Percentiles rank a stretch among this genome's conserved stretches.
phyloP scores from a whole-genome alignment of 2,888 invertebrate species.

The Andrena bucephala region DNA sequence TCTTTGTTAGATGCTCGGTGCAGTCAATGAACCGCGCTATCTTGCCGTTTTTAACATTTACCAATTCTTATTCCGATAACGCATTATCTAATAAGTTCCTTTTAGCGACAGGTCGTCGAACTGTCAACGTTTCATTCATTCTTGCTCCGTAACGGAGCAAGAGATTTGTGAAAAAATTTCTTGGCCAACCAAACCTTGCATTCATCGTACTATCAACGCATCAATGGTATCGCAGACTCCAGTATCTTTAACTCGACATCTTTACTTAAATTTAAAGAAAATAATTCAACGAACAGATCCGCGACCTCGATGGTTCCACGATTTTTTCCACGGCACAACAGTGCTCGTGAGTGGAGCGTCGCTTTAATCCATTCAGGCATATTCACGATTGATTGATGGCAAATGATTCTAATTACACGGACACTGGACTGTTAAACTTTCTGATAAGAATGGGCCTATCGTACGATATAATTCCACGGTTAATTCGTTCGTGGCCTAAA shows the following conservation, averaged over 20 bases:
- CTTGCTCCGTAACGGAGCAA: not conserved
- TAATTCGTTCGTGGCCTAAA: conserved; percentile 46
- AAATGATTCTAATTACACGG: not conserved
- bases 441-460: not conserved
- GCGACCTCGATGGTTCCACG: not conserved
- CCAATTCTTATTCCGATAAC: conserved; percentile 60
- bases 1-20: not conserved
- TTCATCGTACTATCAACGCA: no score
- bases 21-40: conserved; percentile 63
- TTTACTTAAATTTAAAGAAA: no score
- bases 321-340: not conserved
- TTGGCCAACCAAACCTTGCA: no score
- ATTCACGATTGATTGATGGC: not conserved
- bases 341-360: not conserved
- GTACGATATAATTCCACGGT: conserved; percentile 1
- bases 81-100: conserved; percentile 46
- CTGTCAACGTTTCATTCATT: conserved; percentile 31
- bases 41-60: conserved; percentile 44
- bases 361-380: not conserved
- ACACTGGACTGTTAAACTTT: not conserved
- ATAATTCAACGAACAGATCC: no score
- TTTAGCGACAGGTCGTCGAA: conserved; percentile 32
- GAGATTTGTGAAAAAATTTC: no score
- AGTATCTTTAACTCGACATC: no score
- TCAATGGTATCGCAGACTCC: no score